A percentile compares a stretch with the other conserved stretches of the same genome.
phyloP scores from a whole-genome alignment of 2,797 vertebrate species.

The Melanotaenia nigrans region DNA sequence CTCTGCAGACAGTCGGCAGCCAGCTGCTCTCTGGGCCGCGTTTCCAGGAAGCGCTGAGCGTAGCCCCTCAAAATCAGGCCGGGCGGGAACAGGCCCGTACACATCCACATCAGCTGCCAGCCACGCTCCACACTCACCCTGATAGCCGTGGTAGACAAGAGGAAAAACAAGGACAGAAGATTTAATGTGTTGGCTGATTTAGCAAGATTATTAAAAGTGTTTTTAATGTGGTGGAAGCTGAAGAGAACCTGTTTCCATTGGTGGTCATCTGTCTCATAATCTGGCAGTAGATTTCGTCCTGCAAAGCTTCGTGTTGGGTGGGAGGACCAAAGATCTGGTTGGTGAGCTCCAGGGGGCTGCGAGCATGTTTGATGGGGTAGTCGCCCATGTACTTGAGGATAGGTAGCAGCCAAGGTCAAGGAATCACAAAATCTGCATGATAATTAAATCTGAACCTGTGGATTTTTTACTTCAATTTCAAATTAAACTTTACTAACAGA shows the following conservation, averaged over 20 bases:
- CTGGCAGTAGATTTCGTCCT: slow-evolving; percentile 96
- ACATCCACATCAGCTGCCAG: slow-evolving; percentile 97
- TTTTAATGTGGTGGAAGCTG: background rate
- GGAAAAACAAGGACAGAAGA: background rate
- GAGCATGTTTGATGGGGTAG: slow-evolving; percentile 89
- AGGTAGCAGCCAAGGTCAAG: slow-evolving; percentile 86
- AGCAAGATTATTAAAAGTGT: background rate
- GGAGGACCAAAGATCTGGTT: slow-evolving; percentile 93
- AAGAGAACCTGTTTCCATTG: slow-evolving; percentile 87
- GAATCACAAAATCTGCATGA: slow-evolving; percentile 31
- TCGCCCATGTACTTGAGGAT: slow-evolving; percentile 98
- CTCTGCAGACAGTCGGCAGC: slow-evolving; percentile 84
- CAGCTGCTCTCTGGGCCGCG: slow-evolving; percentile 83
- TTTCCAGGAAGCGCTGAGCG: slow-evolving; percentile 88
- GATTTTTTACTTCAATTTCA: background rate
- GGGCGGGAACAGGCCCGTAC: slow-evolving; percentile 91
- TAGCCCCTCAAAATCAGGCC: slow-evolving; percentile 83
- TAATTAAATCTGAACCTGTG: background rate
- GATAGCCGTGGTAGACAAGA: slow-evolving; percentile 2
- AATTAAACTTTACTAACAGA: too few species aligned
- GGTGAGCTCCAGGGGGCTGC: slow-evolving; percentile 86
- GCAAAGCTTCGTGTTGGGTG: slow-evolving; percentile 81
- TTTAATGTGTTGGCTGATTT: background rate
- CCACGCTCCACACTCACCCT: slow-evolving; percentile 90
- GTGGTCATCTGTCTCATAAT: slow-evolving; percentile 95